These are phyloP conservation scores for Platichthys flesus DNA, from an alignment of 2,113 vertebrate species.

Conservation along the genomic window DNA sequence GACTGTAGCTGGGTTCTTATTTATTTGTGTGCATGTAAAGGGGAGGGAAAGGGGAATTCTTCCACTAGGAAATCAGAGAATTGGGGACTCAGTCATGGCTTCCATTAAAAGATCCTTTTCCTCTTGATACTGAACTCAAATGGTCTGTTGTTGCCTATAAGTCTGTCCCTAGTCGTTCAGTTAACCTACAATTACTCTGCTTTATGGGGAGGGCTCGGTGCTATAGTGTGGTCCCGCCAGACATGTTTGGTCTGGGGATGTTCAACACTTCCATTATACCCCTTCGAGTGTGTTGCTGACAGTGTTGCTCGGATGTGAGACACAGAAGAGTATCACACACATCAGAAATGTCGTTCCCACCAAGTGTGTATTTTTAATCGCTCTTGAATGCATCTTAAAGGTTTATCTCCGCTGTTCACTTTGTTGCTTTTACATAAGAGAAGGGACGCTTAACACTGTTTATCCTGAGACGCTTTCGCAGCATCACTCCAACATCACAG, in stretches of 20 bases:
- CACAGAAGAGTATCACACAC: slow-evolving; percentile 7
- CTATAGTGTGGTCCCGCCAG: slow-evolving; percentile 44
- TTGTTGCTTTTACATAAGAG: slow-evolving; percentile 46
- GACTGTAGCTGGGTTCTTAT: neutral
- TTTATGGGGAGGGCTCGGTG: slow-evolving; percentile 31
- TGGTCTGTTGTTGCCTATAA: slow-evolving; percentile 4
- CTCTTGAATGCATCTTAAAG: slow-evolving; percentile 25
- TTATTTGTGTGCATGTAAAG: neutral
- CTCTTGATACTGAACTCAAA: slow-evolving; percentile 21
- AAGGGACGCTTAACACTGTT: slow-evolving; percentile 59
- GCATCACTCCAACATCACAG: slow-evolving; percentile 52
- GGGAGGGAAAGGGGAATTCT: neutral
- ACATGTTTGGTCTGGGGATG: slow-evolving; percentile 51
- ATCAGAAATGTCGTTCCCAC: slow-evolving; percentile 16
- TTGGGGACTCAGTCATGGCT: slow-evolving; percentile 8
- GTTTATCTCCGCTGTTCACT: slow-evolving; percentile 21
- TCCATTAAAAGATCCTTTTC: slow-evolving; percentile 19
- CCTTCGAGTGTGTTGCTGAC: slow-evolving; percentile 41
- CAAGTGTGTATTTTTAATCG: slow-evolving; percentile 17
- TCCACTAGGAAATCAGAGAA: neutral
- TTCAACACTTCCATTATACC: slow-evolving; percentile 48
- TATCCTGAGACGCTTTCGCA: slow-evolving; percentile 52
- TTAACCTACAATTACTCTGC: slow-evolving; percentile 48
- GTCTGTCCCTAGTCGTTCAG: slow-evolving; percentile 28
- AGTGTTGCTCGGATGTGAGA: slow-evolving; percentile 34